phyloP scores from a whole-genome alignment of 1,140 invertebrate species.

The Drosophila simulans region DNA sequence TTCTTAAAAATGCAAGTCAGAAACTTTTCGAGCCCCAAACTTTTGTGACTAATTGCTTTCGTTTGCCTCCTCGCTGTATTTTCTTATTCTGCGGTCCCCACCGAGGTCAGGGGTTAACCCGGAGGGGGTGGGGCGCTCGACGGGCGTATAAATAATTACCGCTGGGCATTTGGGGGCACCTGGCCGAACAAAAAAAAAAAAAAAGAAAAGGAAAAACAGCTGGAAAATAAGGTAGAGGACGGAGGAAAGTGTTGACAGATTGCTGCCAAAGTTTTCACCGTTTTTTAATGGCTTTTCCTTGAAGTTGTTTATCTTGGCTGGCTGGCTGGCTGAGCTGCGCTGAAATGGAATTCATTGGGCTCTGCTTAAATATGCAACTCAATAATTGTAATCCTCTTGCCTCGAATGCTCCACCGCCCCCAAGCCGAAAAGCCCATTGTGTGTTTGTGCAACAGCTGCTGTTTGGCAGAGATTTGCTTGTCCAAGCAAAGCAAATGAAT shows the following conservation, averaged over 20 bases:
- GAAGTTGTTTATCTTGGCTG: conserved; percentile 43
- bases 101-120: conserved; percentile 5
- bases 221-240: too few relatives aligned
- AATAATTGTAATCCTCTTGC: conserved; percentile 34
- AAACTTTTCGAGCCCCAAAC: conserved; percentile 61
- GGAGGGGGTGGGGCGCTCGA: not conserved
- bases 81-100: conserved; percentile 55
- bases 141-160: conserved; percentile 69
- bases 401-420: not conserved
- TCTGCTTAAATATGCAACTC: conserved; percentile 34
- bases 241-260: conserved; percentile 70
- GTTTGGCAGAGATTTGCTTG: conserved; percentile 44
- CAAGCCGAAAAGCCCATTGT: not conserved
- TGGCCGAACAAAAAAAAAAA: conserved; percentile 5
- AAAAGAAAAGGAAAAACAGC: not conserved
- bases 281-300: conserved; percentile 60
- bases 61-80: conserved; percentile 43
- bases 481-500: conserved; percentile 58
- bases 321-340: not conserved
- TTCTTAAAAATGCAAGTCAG: conserved; percentile 70
- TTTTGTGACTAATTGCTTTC: conserved; percentile 80
- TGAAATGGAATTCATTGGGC: conserved; percentile 2
- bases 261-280: conserved; percentile 74
- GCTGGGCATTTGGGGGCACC: conserved; percentile 53
- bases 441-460: conserved; percentile 29